phyloP scores from a whole-genome alignment of 1,140 invertebrate species.

The Goniozus legneri region DNA sequence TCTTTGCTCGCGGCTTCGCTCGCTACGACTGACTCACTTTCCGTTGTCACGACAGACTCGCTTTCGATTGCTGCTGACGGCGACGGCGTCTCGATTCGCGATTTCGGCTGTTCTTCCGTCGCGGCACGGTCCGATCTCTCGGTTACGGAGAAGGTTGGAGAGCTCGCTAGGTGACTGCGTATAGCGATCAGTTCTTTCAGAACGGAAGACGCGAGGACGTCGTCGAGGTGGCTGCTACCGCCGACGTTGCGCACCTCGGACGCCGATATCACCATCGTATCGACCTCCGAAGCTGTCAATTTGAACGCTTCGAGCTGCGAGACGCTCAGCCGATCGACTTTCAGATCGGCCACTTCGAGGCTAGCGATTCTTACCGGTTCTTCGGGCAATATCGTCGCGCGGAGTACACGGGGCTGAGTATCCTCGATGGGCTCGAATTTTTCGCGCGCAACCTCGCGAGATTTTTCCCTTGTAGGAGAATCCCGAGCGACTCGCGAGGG shows the following conservation, averaged over 20 bases:
- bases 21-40: too few relatives aligned
- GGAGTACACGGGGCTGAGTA: constrained; percentile 5
- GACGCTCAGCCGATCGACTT: constrained; percentile 72
- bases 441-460: constrained; percentile 1
- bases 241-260: constrained; percentile 56
- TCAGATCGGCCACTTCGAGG: constrained; percentile 69
- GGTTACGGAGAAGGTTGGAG: constrained; percentile 1
- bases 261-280: constrained; percentile 66
- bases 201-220: constrained; percentile 37
- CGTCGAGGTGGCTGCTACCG: constrained; percentile 18
- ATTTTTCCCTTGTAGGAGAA: constrained; percentile 8
- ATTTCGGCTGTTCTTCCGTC: not conserved
- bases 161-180: constrained; percentile 42
- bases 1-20: too few relatives aligned
- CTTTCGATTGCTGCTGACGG: too few relatives aligned
- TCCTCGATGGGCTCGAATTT: constrained; percentile 10
- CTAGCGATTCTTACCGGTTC: constrained; percentile 53
- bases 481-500: not conserved
- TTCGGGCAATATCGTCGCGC: constrained; percentile 30
- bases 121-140: not conserved
- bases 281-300: constrained; percentile 75
- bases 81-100: too few relatives aligned
- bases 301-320: constrained; percentile 72
- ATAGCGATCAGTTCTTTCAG: constrained; percentile 47
- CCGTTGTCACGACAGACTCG: constrained; percentile 1